Evolutionary conservation across 92 coral and sea anemone species (phyloP), one percentile per base, ranked within the genome.

Genomic region (Phenganax stokvisi): DNA sequence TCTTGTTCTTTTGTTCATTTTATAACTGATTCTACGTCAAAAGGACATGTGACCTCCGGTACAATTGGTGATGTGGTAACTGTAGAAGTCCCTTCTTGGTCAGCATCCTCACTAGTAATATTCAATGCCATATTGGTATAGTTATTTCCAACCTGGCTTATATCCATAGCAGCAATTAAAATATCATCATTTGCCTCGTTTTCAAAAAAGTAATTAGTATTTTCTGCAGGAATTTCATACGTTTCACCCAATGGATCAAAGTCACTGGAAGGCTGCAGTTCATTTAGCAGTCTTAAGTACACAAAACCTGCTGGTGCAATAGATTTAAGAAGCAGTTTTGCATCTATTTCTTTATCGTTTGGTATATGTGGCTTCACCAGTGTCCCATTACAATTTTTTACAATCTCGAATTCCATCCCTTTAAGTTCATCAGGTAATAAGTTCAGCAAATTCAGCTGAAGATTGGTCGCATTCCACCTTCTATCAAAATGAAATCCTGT

Each of bases 321-420:
- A 16, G 89, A 87, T 56, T 85, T 81, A 4, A 76, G 88, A 64
- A 88, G 84, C 30, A 88, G 84, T 79, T 88, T 74, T n/a, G 88
- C 80, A 88, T 88, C 88, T 25, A 81, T 77, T 27, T 85, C 81
- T 53, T 88, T 88, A 66, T 86, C 90, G 55, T 75, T 57, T 0
- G 60, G 90, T 13, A 81, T 62, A 7, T 62, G 81, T 27, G 88
- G 90, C 64, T 76, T 70, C 6, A 88, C 59, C 67, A 85, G 53
- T 70, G 81, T 80, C 20, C 90, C 90, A 57, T 75, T 72, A 55
- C 70, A 71, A 67, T 84, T 87, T 77, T 87, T 87, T 1, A 87
- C 87, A 15, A 84, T 87, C 69, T 87, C 84, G 61, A 86, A 87
- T 7, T 57, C 76, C 66, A 83, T 11, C 27, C 90, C 90, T 55